Percentiles rank a stretch among this genome's conserved stretches.
Conservation (phyloP, 2,797 vertebrate genomes). For the Enteromius anoplus region DNA sequence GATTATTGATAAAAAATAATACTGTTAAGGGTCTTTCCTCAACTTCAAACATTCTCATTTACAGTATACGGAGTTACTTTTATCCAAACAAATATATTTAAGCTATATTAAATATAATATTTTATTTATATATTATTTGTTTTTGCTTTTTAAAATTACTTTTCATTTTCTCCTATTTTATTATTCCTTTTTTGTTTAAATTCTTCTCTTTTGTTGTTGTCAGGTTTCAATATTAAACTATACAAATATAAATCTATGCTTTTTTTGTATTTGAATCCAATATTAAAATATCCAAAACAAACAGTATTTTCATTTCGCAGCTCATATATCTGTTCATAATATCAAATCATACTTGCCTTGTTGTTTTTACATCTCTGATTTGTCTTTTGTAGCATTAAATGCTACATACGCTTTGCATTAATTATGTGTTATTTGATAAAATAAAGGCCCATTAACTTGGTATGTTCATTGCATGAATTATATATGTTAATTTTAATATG, state of each 20-base stretch:
- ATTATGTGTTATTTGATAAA: background rate
- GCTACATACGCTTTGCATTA: background rate
- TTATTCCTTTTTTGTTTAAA: background rate
- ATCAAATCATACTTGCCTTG: background rate
- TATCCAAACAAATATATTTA: background rate
- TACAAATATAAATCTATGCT: background rate
- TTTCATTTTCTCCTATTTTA: background rate
- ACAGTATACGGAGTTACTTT: background rate
- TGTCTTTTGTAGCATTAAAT: background rate
- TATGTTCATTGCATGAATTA: background rate
- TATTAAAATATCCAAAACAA: background rate
- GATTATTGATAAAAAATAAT: background rate
- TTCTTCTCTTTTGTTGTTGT: background rate
- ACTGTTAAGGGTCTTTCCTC: background rate
- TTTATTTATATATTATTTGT: background rate
- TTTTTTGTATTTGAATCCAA: background rate
- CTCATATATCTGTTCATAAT: background rate
- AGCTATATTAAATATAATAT: background rate
- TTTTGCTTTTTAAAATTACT: background rate
- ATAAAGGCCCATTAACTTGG: background rate
- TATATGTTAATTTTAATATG: background rate
- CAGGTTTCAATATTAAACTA: background rate
- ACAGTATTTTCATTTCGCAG: background rate
- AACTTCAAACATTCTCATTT: background rate
- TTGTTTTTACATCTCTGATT: background rate